phyloP scores from a whole-genome alignment of 2,888 invertebrate species.

The Drosophila emarginata region DNA sequence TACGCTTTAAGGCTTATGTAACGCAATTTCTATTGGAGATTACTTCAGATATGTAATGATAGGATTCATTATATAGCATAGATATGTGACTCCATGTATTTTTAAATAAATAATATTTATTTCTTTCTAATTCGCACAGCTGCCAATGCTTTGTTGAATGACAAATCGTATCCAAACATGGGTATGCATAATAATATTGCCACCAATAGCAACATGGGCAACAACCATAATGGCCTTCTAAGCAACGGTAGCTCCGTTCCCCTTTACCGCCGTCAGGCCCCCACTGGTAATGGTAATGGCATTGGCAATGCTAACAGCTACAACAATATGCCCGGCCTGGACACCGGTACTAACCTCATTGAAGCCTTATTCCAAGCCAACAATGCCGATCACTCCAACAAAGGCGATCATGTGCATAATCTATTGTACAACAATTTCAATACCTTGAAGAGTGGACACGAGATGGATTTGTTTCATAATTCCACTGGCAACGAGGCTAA shows the following conservation, averaged over 20 bases:
- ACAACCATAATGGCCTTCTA: conserved; percentile 55
- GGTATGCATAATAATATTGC: conserved; percentile 55
- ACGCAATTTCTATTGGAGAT: too few species aligned
- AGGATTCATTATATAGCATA: too few species aligned
- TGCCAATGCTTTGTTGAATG: conserved; percentile 55
- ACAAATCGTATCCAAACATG: conserved; percentile 55
- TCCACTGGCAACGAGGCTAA: conserved; percentile 22
- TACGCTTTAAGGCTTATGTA: too few species aligned
- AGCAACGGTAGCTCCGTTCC: conserved; percentile 81
- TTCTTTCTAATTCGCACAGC: conserved; percentile 24
- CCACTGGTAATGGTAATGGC: conserved; percentile 74
- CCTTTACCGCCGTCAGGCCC: conserved; percentile 83
- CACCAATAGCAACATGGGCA: conserved; percentile 37
- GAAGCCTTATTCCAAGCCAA: conserved; percentile 80
- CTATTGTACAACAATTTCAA: conserved; percentile 78
- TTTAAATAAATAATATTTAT: neutral
- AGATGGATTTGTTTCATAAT: conserved; percentile 74
- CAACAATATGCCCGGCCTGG: conserved; percentile 66
- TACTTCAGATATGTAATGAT: too few species aligned
- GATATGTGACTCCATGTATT: too few species aligned
- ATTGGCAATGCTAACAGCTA: conserved; percentile 39
- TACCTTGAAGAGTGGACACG: conserved; percentile 66
- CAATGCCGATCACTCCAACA: conserved; percentile 58
- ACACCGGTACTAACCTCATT: conserved; percentile 77
- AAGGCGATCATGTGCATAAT: conserved; percentile 65